Percentiles rank a stretch among this genome's conserved stretches.
phyloP scores from a whole-genome alignment of 2,797 vertebrate species.

The Geotrypetes seraphini region DNA sequence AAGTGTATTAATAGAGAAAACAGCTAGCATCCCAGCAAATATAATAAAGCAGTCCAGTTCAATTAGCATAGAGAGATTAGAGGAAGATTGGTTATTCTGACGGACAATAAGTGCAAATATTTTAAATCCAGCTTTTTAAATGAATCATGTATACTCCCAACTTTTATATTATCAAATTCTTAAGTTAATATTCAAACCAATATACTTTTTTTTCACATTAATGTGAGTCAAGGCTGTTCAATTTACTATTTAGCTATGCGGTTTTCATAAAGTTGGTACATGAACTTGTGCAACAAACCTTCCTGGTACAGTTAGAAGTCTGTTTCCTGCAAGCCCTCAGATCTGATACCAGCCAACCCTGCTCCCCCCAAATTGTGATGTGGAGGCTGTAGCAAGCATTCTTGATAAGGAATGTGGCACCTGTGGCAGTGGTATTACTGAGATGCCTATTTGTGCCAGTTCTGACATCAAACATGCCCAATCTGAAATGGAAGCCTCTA shows the following conservation, averaged over 20 bases:
- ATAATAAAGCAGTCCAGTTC: slow-evolving; percentile 61
- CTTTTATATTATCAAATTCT: slow-evolving; percentile 22
- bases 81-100: slow-evolving; percentile 45
- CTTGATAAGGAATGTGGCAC: too few relatives aligned
- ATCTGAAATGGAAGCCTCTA: too few relatives aligned
- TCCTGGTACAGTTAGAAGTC: slow-evolving; percentile 61
- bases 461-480: too few relatives aligned
- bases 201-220: slow-evolving; percentile 24
- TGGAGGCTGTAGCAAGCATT: slow-evolving; percentile 50
- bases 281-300: slow-evolving; percentile 49
- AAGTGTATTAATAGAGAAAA: slow-evolving; percentile 78
- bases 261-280: too few relatives aligned
- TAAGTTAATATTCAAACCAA: slow-evolving; percentile 17
- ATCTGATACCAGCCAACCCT: slow-evolving; percentile 49
- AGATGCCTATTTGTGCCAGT: too few relatives aligned
- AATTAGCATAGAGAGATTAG: slow-evolving; percentile 41
- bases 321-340: slow-evolving; percentile 44
- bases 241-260: slow-evolving; percentile 41
- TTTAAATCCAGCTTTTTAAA: slow-evolving; percentile 41
- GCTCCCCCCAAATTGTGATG: slow-evolving; percentile 46
- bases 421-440: too few relatives aligned
- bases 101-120: slow-evolving; percentile 48
- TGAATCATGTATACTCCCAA: slow-evolving; percentile 23
- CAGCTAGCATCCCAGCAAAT: slow-evolving; percentile 73
- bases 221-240: slow-evolving; percentile 35